A percentile compares a stretch with the other conserved stretches of the same genome.
These are phyloP conservation scores for Botia kubotai DNA, from an alignment of 2,797 vertebrate genomes.

Conservation along the genomic window DNA sequence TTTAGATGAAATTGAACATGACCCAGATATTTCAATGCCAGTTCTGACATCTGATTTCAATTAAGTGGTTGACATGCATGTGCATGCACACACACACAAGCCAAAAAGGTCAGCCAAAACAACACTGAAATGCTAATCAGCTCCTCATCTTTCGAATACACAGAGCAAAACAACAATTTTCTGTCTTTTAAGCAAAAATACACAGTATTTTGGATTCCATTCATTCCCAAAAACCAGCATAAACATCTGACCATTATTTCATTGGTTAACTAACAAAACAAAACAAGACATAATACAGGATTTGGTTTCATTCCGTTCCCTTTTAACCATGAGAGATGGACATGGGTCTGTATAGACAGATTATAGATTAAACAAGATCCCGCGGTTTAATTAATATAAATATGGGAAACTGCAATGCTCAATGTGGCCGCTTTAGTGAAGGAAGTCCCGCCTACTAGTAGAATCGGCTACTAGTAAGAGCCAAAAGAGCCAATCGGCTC, in stretches of 20 bases:
- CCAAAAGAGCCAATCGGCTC: too few relatives aligned
- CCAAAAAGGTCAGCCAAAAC: conserved; percentile 13
- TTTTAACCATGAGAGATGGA: neutral
- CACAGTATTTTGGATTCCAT: neutral
- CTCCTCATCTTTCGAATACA: conserved; percentile 12
- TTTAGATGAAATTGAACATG: conserved; percentile 36
- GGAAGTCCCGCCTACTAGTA: too few relatives aligned
- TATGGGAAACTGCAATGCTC: too few relatives aligned
- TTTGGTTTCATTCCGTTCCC: neutral
- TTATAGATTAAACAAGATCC: too few relatives aligned
- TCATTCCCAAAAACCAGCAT: neutral
- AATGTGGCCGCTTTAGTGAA: too few relatives aligned
- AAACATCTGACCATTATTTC: neutral
- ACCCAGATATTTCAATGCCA: conserved; percentile 30
- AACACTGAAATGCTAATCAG: conserved; percentile 28
- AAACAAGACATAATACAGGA: neutral
- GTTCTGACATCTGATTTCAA: conserved; percentile 30
- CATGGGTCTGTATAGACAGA: neutral
- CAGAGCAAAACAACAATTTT: neutral
- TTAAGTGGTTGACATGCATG: conserved; percentile 29
- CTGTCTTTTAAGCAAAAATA: neutral
- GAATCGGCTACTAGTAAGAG: too few relatives aligned
- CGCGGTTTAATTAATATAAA: too few relatives aligned
- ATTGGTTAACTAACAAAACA: neutral
- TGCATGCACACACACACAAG: neutral